Evolutionary conservation across 2,797 vertebrate species (phyloP).

Genomic region (Poeciliopsis paucimaculata): DNA sequence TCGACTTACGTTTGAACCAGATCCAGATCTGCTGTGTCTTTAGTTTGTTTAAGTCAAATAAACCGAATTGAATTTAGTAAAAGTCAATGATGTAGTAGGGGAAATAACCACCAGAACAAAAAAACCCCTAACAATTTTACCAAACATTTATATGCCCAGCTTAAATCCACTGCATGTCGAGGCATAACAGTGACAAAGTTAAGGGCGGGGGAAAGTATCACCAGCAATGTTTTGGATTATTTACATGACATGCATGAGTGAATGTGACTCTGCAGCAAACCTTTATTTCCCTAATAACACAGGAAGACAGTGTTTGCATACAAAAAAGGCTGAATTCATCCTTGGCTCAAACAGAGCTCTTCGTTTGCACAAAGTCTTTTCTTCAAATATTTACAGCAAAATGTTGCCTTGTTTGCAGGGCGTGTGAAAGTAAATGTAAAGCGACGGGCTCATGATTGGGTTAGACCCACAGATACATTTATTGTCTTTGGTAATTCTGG

Average conservation of each 20-base stretch:
- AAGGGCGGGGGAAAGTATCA: not conserved
- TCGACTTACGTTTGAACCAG: not conserved
- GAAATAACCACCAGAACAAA: not conserved
- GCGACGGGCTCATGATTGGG: not conserved
- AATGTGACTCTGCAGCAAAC: slow-evolving; percentile 16
- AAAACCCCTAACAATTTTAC: not conserved
- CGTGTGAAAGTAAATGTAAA: not conserved
- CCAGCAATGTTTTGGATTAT: not conserved
- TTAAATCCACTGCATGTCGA: not conserved
- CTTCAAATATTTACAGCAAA: not conserved
- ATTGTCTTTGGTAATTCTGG: not conserved
- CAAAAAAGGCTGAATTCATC: not conserved
- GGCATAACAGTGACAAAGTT: not conserved
- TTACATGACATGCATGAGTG: slow-evolving; percentile 4
- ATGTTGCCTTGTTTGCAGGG: not conserved
- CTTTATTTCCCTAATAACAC: slow-evolving; percentile 28
- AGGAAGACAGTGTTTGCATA: slow-evolving; percentile 1
- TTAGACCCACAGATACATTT: not conserved
- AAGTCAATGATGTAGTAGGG: not conserved
- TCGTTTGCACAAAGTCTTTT: not conserved
- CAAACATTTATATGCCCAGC: not conserved
- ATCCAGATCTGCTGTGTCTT: not conserved
- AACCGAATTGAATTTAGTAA: not conserved
- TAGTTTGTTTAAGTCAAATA: not conserved
- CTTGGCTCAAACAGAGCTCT: not conserved